Percentiles rank a stretch among this genome's conserved stretches.
phyloP scores from a whole-genome alignment of 1,140 invertebrate genomes.

The Drosophila ficusphila region DNA sequence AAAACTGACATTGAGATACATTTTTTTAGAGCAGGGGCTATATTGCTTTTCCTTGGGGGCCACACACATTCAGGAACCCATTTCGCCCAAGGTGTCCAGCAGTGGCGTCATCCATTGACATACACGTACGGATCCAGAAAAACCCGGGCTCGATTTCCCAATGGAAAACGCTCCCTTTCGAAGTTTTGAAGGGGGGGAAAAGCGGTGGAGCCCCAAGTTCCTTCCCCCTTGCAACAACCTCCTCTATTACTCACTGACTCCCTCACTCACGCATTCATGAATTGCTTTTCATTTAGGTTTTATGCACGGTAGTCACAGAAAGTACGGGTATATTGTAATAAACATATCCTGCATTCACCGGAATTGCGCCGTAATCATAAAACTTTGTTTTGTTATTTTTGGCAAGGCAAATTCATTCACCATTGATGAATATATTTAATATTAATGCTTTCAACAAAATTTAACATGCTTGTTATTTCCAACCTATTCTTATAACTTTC shows the following conservation, averaged over 20 bases:
- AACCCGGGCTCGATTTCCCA: constrained; percentile 18
- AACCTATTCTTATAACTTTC: too few relatives aligned
- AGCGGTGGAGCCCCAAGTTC: constrained; percentile 10
- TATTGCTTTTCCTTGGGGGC: constrained; percentile 41
- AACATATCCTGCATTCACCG: neutral
- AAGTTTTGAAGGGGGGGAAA: constrained; percentile 17
- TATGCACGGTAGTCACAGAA: neutral
- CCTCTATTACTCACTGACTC: constrained; percentile 23
- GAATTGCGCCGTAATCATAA: neutral
- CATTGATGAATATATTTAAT: too few relatives aligned
- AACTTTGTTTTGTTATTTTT: too few relatives aligned
- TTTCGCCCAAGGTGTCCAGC: constrained; percentile 61
- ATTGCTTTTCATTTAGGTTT: constrained; percentile 55
- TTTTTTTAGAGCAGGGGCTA: constrained; percentile 38
- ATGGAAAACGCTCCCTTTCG: constrained; percentile 4
- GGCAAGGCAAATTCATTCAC: too few relatives aligned
- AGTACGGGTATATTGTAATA: constrained; percentile 4
- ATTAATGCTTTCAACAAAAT: too few relatives aligned
- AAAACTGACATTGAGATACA: constrained; percentile 38
- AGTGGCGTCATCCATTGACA: constrained; percentile 74
- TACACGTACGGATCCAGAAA: constrained; percentile 12
- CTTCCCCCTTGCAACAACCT: neutral
- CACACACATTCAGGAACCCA: constrained; percentile 39
- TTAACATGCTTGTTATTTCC: too few relatives aligned
- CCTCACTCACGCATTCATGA: constrained; percentile 42